Conservation (phyloP, 2,113 vertebrate genomes). For the Nothobranchius furzeri region DNA sequence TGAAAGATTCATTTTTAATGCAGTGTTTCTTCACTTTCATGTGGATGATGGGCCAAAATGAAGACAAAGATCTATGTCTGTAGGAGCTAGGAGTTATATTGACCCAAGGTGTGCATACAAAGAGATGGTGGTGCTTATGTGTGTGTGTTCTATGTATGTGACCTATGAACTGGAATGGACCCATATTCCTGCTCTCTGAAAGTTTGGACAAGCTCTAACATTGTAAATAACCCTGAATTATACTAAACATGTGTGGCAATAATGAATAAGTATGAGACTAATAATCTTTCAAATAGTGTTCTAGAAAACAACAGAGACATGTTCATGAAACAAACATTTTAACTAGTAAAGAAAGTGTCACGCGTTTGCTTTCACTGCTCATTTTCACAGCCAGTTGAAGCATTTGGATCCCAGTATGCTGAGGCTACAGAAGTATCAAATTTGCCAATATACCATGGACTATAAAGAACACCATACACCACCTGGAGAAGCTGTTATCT, state of each 20-base stretch:
- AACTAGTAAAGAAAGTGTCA: conserved; percentile 23
- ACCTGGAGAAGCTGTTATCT: conserved; percentile 34
- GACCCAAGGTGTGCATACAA: too few species aligned
- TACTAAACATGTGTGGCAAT: neutral
- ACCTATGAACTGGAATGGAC: too few species aligned
- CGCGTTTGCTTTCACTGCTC: conserved; percentile 16
- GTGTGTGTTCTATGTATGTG: too few species aligned
- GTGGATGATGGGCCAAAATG: too few species aligned
- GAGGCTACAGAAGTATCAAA: conserved; percentile 26
- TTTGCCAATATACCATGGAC: conserved; percentile 52
- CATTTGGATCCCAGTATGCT: conserved; percentile 42
- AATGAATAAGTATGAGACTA: neutral
- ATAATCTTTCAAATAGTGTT: neutral
- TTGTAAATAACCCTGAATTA: neutral
- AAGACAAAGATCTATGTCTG: too few species aligned
- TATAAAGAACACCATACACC: conserved; percentile 42
- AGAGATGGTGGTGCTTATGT: too few species aligned
- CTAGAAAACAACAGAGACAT: neutral
- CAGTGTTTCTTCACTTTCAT: too few species aligned
- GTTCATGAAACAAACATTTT: neutral
- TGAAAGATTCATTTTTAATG: too few species aligned
- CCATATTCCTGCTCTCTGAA: too few species aligned
- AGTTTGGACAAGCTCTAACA: too few species aligned
- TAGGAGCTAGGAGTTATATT: too few species aligned
- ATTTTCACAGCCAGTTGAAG: conserved; percentile 29